These are phyloP conservation scores for Uromys caudimaculatus DNA, from an alignment of 2,797 vertebrate species.

Conservation along the genomic window DNA sequence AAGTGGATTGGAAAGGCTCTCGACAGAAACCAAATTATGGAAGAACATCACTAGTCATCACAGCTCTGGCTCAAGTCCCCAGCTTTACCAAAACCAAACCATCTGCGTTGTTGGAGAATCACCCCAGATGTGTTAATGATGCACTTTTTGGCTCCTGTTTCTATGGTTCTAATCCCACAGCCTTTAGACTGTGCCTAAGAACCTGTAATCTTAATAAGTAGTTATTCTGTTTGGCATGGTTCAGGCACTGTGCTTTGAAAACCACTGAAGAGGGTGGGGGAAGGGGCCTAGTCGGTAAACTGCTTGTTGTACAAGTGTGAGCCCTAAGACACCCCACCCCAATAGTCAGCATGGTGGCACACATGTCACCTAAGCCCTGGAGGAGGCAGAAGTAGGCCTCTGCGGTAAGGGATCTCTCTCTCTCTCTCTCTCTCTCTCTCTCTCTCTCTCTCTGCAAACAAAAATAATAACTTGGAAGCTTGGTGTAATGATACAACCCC, in stretches of 20 bases:
- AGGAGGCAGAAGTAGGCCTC: not conserved
- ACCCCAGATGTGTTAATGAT: not conserved
- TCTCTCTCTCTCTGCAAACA: no score
- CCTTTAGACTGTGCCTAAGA: not conserved
- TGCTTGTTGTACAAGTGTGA: not conserved
- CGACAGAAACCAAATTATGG: not conserved
- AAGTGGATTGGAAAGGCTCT: not conserved
- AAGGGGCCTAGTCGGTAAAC: not conserved
- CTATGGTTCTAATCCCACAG: not conserved
- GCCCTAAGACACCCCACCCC: not conserved
- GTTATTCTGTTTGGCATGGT: not conserved
- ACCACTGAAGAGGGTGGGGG: not conserved
- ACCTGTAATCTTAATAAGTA: not conserved
- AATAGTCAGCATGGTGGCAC: not conserved
- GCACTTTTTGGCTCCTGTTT: not conserved
- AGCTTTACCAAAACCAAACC: not conserved
- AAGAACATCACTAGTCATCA: not conserved
- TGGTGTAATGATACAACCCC: not conserved
- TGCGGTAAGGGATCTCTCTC: not conserved
- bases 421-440: no score
- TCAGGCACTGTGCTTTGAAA: not conserved
- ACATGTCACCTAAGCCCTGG: no score
- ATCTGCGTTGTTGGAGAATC: not conserved
- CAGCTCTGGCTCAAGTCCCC: not conserved
- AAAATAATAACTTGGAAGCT: not conserved